Evolutionary conservation across 2,888 invertebrate species (phyloP).

Genomic region (Micoletzkya japonica): DNA sequence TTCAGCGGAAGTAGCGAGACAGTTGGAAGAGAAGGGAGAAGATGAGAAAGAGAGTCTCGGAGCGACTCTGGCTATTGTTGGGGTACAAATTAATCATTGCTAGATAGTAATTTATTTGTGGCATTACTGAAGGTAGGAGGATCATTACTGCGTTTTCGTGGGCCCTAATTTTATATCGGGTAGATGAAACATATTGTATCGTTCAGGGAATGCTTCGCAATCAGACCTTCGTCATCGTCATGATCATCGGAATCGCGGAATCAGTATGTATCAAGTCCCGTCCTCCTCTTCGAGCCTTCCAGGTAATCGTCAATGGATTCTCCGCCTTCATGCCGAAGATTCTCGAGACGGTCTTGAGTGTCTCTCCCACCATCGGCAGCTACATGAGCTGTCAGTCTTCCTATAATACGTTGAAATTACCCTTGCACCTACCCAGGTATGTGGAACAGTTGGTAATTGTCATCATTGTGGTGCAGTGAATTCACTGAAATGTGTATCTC

Average conservation of each 20-base stretch:
- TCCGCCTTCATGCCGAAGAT: conserved; percentile 64
- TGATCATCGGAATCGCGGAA: conserved; percentile 60
- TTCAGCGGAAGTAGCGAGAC: conserved; percentile 10
- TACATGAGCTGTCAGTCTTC: conserved; percentile 55
- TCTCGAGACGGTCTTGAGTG: conserved; percentile 59
- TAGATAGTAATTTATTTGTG: too few species aligned
- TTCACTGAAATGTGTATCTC: background rate
- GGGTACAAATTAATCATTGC: too few species aligned
- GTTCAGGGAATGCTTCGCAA: conserved; percentile 56
- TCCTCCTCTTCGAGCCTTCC: background rate
- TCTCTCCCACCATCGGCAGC: conserved; percentile 56
- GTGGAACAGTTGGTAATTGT: background rate
- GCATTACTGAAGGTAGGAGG: too few species aligned
- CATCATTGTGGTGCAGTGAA: background rate
- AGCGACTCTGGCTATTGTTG: conserved; percentile 32
- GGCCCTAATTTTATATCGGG: background rate
- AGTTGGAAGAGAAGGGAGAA: background rate
- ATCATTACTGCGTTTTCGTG: background rate
- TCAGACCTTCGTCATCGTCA: conserved; percentile 59
- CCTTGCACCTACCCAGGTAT: background rate
- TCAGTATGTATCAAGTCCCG: conserved; percentile 30
- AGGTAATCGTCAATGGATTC: conserved; percentile 42
- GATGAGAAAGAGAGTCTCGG: background rate
- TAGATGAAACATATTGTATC: background rate
- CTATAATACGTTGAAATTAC: background rate